These are phyloP conservation scores for Laticauda laticaudata DNA, from an alignment of 2,113 vertebrate species.

Conservation along the genomic window DNA sequence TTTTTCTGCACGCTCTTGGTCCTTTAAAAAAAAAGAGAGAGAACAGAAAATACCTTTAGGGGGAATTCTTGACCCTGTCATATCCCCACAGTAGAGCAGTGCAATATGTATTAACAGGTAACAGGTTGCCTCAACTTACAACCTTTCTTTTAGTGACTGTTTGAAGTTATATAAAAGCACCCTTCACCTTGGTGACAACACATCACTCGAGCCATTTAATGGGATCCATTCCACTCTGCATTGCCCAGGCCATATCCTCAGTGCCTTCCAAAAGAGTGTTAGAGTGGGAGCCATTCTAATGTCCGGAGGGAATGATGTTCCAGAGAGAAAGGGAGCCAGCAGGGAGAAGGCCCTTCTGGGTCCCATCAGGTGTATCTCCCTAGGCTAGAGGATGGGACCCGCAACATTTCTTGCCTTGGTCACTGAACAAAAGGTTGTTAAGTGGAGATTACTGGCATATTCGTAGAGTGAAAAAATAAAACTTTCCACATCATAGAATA, in stretches of 20 bases:
- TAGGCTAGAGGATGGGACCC: no score
- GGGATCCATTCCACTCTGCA: no score
- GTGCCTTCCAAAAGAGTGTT: no score
- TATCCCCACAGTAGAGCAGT: neutral
- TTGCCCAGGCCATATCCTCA: no score
- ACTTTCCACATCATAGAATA: neutral
- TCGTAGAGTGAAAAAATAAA: neutral
- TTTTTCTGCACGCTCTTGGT: constrained; percentile 76
- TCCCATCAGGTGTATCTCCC: no score
- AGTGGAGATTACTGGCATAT: neutral
- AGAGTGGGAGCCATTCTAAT: no score
- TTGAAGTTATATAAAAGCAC: no score
- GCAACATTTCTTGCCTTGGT: neutral
- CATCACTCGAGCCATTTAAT: no score
- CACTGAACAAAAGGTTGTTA: neutral
- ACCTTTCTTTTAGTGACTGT: neutral
- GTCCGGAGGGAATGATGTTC: no score
- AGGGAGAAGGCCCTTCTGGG: no score
- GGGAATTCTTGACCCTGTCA: neutral
- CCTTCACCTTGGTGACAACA: no score
- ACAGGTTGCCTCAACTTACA: neutral
- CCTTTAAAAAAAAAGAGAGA: constrained; percentile 43
- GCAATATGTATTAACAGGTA: neutral
- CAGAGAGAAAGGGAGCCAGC: no score
- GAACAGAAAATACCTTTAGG: neutral